Evolutionary conservation across 1,140 invertebrate genomes (phyloP).

Genomic region (Drosophila tani): DNA sequence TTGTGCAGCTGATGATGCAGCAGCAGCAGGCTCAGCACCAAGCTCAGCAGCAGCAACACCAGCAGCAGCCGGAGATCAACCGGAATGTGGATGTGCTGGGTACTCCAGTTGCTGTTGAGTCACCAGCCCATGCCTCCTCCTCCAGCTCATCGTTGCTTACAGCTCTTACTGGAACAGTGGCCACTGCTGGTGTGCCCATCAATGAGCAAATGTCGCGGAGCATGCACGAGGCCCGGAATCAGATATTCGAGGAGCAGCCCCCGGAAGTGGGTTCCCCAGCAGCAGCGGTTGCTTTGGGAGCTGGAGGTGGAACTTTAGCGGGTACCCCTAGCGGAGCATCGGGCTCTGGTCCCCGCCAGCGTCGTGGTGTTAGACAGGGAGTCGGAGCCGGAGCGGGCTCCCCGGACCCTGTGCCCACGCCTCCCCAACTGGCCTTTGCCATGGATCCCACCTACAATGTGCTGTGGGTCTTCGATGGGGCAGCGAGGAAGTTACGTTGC

Average conservation of each 20-base stretch:
- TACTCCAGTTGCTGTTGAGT: conserved; percentile 29
- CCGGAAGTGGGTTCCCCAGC: conserved; percentile 8
- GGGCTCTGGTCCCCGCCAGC: conserved; percentile 10
- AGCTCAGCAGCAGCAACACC: not conserved
- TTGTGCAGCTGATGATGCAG: conserved; percentile 84
- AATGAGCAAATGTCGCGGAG: conserved; percentile 84
- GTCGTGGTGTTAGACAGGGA: conserved; percentile 21
- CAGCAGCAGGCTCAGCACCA: conserved; percentile 64
- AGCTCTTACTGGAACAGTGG: conserved; percentile 19
- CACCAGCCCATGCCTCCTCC: conserved; percentile 14
- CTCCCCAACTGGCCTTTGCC: conserved; percentile 78
- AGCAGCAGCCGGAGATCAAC: conserved; percentile 63
- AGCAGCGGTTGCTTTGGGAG: not conserved
- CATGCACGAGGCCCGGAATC: conserved; percentile 82
- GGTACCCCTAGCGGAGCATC: conserved; percentile 27
- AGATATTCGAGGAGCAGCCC: conserved; percentile 79
- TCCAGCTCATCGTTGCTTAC: conserved; percentile 17
- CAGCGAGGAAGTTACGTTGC: conserved; percentile 90
- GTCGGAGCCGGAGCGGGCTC: not conserved
- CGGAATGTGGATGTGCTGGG: conserved; percentile 68
- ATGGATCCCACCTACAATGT: conserved; percentile 95
- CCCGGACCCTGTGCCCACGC: conserved; percentile 50
- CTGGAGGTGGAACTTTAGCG: not conserved
- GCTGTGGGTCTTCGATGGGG: conserved; percentile 92
- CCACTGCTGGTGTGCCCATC: conserved; percentile 63